Evolutionary conservation across 1,140 invertebrate genomes (phyloP), one percentile per base, ranked within the genome.

Genomic region (Venturia canescens): DNA sequence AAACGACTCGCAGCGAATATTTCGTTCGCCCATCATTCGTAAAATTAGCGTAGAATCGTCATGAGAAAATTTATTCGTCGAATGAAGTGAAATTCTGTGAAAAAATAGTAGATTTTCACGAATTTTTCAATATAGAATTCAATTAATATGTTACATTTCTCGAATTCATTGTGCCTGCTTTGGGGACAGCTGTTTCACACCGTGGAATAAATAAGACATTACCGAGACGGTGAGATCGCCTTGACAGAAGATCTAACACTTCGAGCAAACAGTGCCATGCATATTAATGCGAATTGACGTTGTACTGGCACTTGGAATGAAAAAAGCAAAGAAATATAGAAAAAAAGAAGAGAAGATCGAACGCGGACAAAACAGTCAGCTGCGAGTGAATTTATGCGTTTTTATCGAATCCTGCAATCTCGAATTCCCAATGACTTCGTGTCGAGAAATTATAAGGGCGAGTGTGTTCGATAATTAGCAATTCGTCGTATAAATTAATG

Each of bases 391-490:
- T 70, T 74, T 77, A 69, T 72, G 77, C 79, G 77, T 50, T 67
- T 80, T 81, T 79, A 82, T 82, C 81, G 53, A 80, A 66, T 48
- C 70, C 23, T 27, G 50, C 78, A 34, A 80, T 78, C 82, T 18
- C 81, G 82, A 83, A 74, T 83, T 69, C 15, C 18, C 26, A 78
- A 83, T 75, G 82, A 80, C 70, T 53, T 80, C 79, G 69, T 80
- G 67, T 74, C 75, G 23, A 21, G 16, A 66, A 83, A 83, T 81
- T 79, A 53, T 53, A 78, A 80, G 76, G 71, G 53, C 66, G 53
- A 67, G 66, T 53, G 74, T 44, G 38, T 66, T 63, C 6, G 27
- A 53, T 82, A 82, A 82, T 76, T 67, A 63, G 78, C 50, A 23
- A 48, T 26, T 70, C 38, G 16, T 69, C 60, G 71, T 31, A 79